Evolutionary conservation across 2,888 invertebrate genomes (phyloP), one percentile per base, ranked within the genome.

Genomic region (Nomada goodeniana): DNA sequence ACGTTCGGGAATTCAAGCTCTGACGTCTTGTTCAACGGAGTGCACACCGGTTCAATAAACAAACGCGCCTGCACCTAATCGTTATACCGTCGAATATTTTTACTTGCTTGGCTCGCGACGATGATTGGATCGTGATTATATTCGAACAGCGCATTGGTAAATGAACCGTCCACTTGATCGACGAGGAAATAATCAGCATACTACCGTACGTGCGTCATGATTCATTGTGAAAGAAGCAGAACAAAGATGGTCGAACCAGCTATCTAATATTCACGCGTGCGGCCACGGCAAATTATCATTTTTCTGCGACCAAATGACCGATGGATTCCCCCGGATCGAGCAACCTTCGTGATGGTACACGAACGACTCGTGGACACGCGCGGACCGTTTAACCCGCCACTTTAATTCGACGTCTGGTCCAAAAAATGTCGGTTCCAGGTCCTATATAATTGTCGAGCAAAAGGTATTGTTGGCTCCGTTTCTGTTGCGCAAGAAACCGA

Each of bases 401-500:
- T 71, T 71, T 70, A 76, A 76, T 70, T 64, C 36, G 63, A 63
- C 18, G 60, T 71, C 50, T 65, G 64, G 68, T 50, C 52, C 69
- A 57, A 61, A 55, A 80, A 84, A 80, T 73, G 73, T 76, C 73
- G 78, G 69, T 57, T 63, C 76, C 73, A 57, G 69, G 69, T 73
- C 23, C 47, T 63, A 75, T 86, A 74, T 86, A 86, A 86, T 86
- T 86, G 86, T 86, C 76, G 74, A 73, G 57, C 67, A 52, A 64
- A 68, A 60, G 75, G 59, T 71, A 71, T 29, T 50, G 76, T 64
- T 63, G 67, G 50, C 55, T 26, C 20, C 50, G 50, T 57, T 67
- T 72, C 75, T 23, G 63, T 86, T 86, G 83, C 86, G 86, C 83
- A 86, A 86, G 85, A 85, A 57, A 60, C 63, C 85, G 47, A 68